Evolutionary conservation across 53 echinoderm and acorn worm genomes (phyloP), one percentile per base, ranked within the genome.

Genomic region (Glandiceps talaboti): DNA sequence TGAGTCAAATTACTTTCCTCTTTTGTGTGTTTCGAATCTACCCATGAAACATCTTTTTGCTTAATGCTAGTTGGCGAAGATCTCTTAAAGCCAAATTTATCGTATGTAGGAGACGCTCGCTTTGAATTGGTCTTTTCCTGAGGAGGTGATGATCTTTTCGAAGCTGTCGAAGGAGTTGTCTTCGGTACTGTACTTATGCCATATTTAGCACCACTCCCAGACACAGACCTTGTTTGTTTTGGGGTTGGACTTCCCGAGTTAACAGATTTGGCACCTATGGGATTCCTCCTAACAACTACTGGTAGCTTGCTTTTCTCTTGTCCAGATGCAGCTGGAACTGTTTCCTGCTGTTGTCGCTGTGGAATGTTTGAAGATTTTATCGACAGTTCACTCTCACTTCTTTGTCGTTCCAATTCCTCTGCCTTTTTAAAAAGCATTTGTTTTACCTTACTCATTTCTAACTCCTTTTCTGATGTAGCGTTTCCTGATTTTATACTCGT

Each of bases 401-500:
- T 81, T 81, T 93, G 90, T 81, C 86, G 89, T 76, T 96, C 93
- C 31, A 96, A 81, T 74, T 93, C 89, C 1, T 90, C 93, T 1
- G 97, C 93, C 74, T 96, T 96, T 29, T 90, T 81, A 79, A 88
- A 88, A 74, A 96, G 85, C 80, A 96, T 84, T 73, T 93, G 93
- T 20, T 84, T 83, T 1, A 96, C 93, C 73, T 89, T 91, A 31
- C 91, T 88, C 30, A 96, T 79, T 31, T 86, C 87, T 0, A 87
- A 83, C 20, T 45, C 64, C 20, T 45, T 6, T 73, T 96, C 93
- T 31, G 83, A 74, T 1, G 81, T 45, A 30, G 77, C 83, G 78
- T 88, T 64, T 75, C 90, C 89, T 45, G 74, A 79, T 28, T 81
- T 79, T 0, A 73, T 74, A 75, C 28, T 84, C 84, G 30, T 28